Percentiles rank a stretch among this genome's conserved stretches.
Conservation (phyloP, 2,113 vertebrate genomes). For the Miniopterus natalensis region DNA sequence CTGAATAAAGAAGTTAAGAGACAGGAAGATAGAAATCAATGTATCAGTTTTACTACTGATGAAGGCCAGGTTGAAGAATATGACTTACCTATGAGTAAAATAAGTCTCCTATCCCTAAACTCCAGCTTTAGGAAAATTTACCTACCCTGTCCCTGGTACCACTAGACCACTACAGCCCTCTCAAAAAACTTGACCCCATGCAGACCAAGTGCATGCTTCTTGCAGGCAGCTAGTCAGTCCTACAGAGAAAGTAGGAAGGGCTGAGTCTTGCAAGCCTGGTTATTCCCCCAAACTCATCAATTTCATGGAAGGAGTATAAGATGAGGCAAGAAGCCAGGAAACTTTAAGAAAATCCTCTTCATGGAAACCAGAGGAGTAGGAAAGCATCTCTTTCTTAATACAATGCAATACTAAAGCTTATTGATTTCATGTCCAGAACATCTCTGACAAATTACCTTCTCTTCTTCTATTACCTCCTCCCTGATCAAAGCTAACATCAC, state of each 20-base stretch:
- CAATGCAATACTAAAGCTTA: neutral
- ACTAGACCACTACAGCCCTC: neutral
- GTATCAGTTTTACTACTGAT: constrained; percentile 21
- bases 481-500: constrained; percentile 3
- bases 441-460: constrained; percentile 9
- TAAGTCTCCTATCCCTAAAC: neutral
- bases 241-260: neutral
- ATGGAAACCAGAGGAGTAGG: neutral
- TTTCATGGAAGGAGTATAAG: neutral
- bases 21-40: neutral
- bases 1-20: neutral
- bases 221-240: neutral
- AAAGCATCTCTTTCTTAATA: neutral
- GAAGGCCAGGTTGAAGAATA: neutral
- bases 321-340: neutral
- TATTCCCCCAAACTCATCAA: neutral
- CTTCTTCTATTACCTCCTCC: constrained; percentile 49
- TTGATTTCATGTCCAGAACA: constrained; percentile 57
- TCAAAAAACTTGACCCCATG: neutral
- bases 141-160: neutral
- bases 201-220: neutral
- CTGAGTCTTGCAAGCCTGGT: neutral
- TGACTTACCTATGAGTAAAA: neutral
- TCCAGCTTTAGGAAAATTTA: constrained; percentile 8
- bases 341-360: constrained; percentile 20